phyloP scores from a whole-genome alignment of 2,888 invertebrate species.

The Dasypolia templi region DNA sequence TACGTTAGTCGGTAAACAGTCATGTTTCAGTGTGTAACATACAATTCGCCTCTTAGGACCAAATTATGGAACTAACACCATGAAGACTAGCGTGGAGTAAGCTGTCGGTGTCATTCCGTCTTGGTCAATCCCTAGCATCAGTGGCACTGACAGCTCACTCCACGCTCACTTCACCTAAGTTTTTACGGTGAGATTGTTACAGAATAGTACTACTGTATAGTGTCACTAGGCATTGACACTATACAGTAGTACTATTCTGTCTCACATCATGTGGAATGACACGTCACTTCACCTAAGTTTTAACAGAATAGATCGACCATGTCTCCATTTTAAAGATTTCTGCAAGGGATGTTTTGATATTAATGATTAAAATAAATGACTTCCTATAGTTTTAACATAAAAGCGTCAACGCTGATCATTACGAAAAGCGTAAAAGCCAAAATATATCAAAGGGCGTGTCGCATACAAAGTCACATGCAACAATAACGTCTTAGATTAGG shows the following conservation, averaged over 20 bases:
- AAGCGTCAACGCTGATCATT: background rate
- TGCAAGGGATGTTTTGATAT: background rate
- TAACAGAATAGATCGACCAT: too few species aligned
- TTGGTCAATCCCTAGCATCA: background rate
- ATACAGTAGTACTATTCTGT: too few species aligned
- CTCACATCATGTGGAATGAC: too few species aligned
- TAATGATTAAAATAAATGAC: background rate
- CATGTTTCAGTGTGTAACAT: slow-evolving; percentile 12
- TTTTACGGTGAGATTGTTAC: too few species aligned
- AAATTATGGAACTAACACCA: background rate
- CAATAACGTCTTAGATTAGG: slow-evolving; percentile 13
- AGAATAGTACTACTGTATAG: too few species aligned
- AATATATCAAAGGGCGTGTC: slow-evolving; percentile 13
- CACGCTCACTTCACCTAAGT: background rate
- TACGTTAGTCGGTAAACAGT: slow-evolving; percentile 21
- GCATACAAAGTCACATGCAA: slow-evolving; percentile 17
- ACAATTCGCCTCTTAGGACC: background rate
- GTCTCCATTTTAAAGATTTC: background rate
- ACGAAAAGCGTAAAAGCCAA: background rate
- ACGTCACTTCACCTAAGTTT: too few species aligned
- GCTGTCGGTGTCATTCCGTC: too few species aligned
- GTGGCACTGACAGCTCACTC: too few species aligned
- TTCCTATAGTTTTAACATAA: background rate
- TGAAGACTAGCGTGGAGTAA: too few species aligned
- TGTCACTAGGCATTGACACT: too few species aligned